A percentile compares a stretch with the other conserved stretches of the same genome.
Conservation (phyloP, 2,113 vertebrate species). For the Cyprinodon tularosa region DNA sequence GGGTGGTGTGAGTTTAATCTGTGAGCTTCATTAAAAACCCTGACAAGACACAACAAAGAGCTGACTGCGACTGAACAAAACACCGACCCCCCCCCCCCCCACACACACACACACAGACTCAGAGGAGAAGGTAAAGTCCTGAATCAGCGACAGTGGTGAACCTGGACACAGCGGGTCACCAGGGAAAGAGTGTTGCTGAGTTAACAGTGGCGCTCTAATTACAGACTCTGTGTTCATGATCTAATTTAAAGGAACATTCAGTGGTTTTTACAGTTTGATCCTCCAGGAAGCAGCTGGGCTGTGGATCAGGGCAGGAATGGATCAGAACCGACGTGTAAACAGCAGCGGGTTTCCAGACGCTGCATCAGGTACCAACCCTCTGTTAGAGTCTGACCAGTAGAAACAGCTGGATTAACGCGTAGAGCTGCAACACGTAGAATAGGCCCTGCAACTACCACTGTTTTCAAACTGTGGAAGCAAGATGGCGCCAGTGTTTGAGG, state of each 20-base stretch:
- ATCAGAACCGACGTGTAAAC: too few species aligned
- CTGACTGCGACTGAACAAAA: constrained; percentile 58
- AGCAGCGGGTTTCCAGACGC: too few species aligned
- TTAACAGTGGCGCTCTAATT: constrained; percentile 56
- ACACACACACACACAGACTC: constrained; percentile 17
- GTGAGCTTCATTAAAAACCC: constrained; percentile 67
- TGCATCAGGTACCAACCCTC: too few species aligned
- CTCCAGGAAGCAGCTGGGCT: too few species aligned
- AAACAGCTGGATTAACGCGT: too few species aligned
- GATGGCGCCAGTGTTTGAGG: too few species aligned
- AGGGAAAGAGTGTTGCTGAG: constrained; percentile 46
- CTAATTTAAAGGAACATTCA: neutral
- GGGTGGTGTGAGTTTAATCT: constrained; percentile 56
- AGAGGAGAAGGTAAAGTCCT: constrained; percentile 62
- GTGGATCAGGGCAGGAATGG: too few species aligned
- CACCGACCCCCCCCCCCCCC: neutral
- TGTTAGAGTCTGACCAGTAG: too few species aligned
- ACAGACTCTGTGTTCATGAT: constrained; percentile 24
- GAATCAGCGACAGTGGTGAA: constrained; percentile 70
- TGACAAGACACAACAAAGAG: constrained; percentile 72
- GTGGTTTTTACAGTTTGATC: too few species aligned
- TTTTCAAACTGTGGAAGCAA: too few species aligned
- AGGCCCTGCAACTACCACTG: neutral
- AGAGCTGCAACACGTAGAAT: too few species aligned
- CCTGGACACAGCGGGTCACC: constrained; percentile 57